Conservation (phyloP, 1,140 invertebrate genomes). For the Heliconius melpomene region DNA sequence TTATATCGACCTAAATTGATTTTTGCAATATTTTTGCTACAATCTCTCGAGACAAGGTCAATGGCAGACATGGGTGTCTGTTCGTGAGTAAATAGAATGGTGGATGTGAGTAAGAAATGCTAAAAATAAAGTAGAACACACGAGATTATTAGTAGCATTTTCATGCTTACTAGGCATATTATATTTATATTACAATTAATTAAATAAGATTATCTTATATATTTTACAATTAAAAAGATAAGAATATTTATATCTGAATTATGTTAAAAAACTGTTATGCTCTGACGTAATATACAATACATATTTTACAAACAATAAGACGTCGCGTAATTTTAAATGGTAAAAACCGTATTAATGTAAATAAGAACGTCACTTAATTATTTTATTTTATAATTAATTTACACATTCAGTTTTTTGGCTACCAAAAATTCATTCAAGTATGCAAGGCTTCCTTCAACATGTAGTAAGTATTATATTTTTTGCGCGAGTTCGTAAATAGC, state of each 20-base stretch:
- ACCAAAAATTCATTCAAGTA: slow-evolving; percentile 34
- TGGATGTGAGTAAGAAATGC: slow-evolving; percentile 63
- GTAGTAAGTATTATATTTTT: slow-evolving; percentile 48
- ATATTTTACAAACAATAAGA: too few relatives aligned
- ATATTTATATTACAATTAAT: background rate
- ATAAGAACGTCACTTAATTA: background rate
- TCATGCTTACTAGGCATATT: background rate
- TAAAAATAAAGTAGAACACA: slow-evolving; percentile 68
- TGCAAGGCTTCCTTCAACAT: slow-evolving; percentile 38
- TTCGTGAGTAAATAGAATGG: slow-evolving; percentile 59
- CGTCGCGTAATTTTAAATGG: background rate
- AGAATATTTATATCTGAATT: too few relatives aligned
- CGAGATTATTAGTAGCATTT: background rate
- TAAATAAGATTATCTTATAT: background rate
- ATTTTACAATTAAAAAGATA: background rate
- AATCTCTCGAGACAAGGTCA: slow-evolving; percentile 69
- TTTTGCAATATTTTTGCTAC: slow-evolving; percentile 53
- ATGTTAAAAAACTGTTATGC: too few relatives aligned
- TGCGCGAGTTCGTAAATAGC: slow-evolving; percentile 62
- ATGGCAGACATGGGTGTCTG: slow-evolving; percentile 70
- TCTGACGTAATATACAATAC: too few relatives aligned
- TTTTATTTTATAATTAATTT: slow-evolving; percentile 24
- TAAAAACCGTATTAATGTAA: background rate
- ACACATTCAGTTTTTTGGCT: slow-evolving; percentile 27
- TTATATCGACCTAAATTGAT: slow-evolving; percentile 34